Conservation (phyloP, 2,113 vertebrate species). For the Nerophis ophidion region DNA sequence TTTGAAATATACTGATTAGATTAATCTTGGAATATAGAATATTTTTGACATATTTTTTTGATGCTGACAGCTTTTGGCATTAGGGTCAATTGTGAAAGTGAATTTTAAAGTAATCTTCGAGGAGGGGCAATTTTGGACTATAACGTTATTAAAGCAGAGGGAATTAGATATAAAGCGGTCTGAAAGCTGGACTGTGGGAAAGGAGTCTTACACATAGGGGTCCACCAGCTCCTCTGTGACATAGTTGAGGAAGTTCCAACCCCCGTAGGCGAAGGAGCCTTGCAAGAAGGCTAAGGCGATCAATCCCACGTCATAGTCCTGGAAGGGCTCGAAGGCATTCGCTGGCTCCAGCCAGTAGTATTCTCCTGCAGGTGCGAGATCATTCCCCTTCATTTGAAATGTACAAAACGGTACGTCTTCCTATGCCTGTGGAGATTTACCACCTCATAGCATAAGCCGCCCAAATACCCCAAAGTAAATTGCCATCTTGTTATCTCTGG, state of each 20-base stretch:
- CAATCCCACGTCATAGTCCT: slow-evolving; percentile 81
- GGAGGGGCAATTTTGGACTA: background rate
- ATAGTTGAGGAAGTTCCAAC: slow-evolving; percentile 95
- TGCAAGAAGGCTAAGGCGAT: slow-evolving; percentile 87
- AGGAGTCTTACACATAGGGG: slow-evolving; percentile 78
- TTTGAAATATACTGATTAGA: too few relatives aligned
- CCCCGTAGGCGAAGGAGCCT: slow-evolving; percentile 89
- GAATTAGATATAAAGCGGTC: slow-evolving; percentile 28
- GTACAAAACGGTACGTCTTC: too few relatives aligned
- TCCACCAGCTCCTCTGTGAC: slow-evolving; percentile 91
- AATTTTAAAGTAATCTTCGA: background rate
- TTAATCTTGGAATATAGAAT: too few relatives aligned
- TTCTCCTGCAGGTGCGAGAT: slow-evolving; percentile 66
- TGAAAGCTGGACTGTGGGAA: background rate
- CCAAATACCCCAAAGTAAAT: slow-evolving; percentile 16
- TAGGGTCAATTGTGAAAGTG: too few relatives aligned
- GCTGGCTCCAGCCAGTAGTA: slow-evolving; percentile 89
- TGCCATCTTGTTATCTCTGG: slow-evolving; percentile 28
- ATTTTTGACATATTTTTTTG: too few relatives aligned
- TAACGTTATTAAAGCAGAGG: slow-evolving; percentile 1
- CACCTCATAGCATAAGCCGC: background rate
- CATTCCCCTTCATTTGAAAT: too few relatives aligned
- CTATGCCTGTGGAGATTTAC: too few relatives aligned
- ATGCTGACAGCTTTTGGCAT: too few relatives aligned
- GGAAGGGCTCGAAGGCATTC: slow-evolving; percentile 84